A percentile compares a stretch with the other conserved stretches of the same genome.
phyloP scores from a whole-genome alignment of 1,140 invertebrate genomes.

The Cydia amplana region DNA sequence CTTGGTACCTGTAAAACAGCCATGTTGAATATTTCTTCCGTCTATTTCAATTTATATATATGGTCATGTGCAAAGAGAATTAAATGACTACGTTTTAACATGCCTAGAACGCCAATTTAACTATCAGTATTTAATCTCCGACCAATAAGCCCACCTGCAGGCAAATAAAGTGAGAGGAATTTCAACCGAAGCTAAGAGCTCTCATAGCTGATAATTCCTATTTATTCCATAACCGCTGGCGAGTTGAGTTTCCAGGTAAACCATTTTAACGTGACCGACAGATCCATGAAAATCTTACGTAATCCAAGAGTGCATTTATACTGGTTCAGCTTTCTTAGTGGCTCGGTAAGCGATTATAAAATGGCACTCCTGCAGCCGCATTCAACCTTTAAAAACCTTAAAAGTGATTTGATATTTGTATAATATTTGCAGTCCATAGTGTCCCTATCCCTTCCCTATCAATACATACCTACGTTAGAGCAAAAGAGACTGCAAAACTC shows the following conservation, averaged over 20 bases:
- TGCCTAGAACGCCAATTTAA: not conserved
- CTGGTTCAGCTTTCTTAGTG: not conserved
- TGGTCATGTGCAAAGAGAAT: no score
- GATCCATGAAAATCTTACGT: not conserved
- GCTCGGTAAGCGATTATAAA: not conserved
- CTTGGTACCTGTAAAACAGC: no score
- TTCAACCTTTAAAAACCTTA: no score
- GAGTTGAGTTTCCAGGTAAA: not conserved
- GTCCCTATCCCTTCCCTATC: no score
- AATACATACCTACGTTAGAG: no score
- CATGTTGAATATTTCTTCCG: no score
- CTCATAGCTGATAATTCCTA: not conserved
- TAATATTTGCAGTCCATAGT: no score
- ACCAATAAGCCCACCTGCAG: not conserved
- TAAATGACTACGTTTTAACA: no score
- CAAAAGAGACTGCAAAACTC: no score
- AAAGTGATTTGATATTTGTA: no score
- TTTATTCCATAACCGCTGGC: not conserved
- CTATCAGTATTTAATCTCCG: not conserved
- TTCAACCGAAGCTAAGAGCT: not conserved
- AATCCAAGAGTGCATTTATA: not conserved
- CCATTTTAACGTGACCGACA: not conserved
- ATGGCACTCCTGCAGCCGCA: no score
- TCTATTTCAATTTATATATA: no score
- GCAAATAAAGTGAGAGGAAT: not conserved